A percentile compares a stretch with the other conserved stretches of the same genome.
Evolutionary conservation across 2,113 vertebrate species (phyloP).

Genomic region (Theristicus caerulescens): DNA sequence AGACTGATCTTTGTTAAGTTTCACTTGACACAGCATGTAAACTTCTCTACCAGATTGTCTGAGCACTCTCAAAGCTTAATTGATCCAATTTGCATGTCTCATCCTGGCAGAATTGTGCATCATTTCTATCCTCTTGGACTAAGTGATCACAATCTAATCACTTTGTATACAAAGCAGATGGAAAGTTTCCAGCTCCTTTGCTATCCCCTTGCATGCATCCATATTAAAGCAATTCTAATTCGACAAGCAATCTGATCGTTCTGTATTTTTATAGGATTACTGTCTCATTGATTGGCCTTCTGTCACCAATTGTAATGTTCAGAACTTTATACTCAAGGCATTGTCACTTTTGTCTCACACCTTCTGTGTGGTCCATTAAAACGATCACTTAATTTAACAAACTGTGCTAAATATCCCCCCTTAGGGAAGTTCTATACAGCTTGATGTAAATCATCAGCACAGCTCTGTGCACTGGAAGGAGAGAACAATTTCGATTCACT

Average conservation of each 20-base stretch:
- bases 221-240: slow-evolving; percentile 46
- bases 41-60: slow-evolving; percentile 64
- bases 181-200: slow-evolving; percentile 49
- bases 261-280: slow-evolving; percentile 51
- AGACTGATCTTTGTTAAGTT: slow-evolving; percentile 53
- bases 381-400: slow-evolving; percentile 7
- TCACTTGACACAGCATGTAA: slow-evolving; percentile 59
- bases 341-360: slow-evolving; percentile 8
- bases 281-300: slow-evolving; percentile 56
- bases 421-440: neutral
- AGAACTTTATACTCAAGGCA: slow-evolving; percentile 34
- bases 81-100: slow-evolving; percentile 68
- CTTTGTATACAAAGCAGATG: slow-evolving; percentile 62
- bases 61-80: slow-evolving; percentile 56
- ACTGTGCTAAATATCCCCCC: neutral
- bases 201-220: slow-evolving; percentile 3
- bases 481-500: neutral
- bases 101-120: slow-evolving; percentile 48
- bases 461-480: neutral
- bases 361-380: slow-evolving; percentile 34
- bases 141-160: slow-evolving; percentile 59
- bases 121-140: slow-evolving; percentile 53
- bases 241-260: slow-evolving; percentile 20
- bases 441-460: neutral
- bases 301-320: slow-evolving; percentile 35